phyloP scores from a whole-genome alignment of 2,113 vertebrate genomes.

The Larimichthys polyactis region DNA sequence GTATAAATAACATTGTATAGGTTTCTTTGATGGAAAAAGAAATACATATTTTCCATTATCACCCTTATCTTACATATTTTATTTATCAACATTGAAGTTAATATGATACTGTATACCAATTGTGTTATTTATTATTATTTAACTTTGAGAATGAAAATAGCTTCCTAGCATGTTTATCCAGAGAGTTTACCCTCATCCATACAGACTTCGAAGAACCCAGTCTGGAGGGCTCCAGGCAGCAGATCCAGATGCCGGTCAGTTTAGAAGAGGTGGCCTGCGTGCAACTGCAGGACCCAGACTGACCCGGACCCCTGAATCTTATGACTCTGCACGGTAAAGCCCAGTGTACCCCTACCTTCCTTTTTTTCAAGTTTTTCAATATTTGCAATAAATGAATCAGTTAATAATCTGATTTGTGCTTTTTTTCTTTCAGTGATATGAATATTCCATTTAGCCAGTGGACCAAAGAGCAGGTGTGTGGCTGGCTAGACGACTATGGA shows the following conservation, averaged over 20 bases:
- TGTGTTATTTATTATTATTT: background rate
- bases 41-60: background rate
- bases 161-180: background rate
- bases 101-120: background rate
- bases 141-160: slow-evolving; percentile 13
- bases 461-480: slow-evolving; percentile 94
- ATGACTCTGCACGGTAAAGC: slow-evolving; percentile 73
- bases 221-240: slow-evolving; percentile 92
- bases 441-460: slow-evolving; percentile 94
- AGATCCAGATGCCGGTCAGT: slow-evolving; percentile 88
- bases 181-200: background rate
- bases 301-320: slow-evolving; percentile 89
- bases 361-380: background rate
- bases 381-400: background rate
- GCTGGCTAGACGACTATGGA: slow-evolving; percentile 95
- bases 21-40: background rate
- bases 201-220: slow-evolving; percentile 94
- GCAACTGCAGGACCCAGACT: slow-evolving; percentile 95
- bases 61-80: too few species aligned
- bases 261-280: slow-evolving; percentile 95
- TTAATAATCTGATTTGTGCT: background rate
- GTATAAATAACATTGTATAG: background rate
- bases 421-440: slow-evolving; percentile 73
- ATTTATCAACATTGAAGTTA: background rate
- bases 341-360: background rate